Evolutionary conservation across 1,140 invertebrate genomes (phyloP).

Genomic region (Watersipora subatra): DNA sequence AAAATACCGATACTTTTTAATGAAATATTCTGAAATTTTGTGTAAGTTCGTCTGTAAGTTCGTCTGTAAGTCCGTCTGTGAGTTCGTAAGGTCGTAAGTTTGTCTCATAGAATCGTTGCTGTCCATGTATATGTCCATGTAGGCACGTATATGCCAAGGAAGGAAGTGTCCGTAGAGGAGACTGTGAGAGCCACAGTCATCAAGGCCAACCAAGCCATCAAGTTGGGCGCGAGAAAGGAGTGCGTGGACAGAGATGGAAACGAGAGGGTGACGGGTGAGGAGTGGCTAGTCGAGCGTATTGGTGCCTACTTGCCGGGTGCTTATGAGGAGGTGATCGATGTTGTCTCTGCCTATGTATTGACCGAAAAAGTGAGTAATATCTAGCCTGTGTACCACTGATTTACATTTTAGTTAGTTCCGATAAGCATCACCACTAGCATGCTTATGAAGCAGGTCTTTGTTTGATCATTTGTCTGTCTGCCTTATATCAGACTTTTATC

Average conservation of each 20-base stretch:
- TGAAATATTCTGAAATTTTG: too few species aligned
- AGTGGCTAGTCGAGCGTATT: conserved; percentile 43
- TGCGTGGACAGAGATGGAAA: conserved; percentile 40
- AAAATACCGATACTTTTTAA: too few species aligned
- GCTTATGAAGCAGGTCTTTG: neutral
- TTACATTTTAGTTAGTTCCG: too few species aligned
- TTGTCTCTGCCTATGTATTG: conserved; percentile 42
- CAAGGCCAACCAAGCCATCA: conserved; percentile 42
- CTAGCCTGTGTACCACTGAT: too few species aligned
- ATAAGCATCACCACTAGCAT: too few species aligned
- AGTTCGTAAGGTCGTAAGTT: too few species aligned
- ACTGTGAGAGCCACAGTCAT: conserved; percentile 39
- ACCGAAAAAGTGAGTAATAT: conserved; percentile 39
- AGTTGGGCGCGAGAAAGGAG: conserved; percentile 40
- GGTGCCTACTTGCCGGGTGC: conserved; percentile 45
- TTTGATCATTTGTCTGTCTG: neutral
- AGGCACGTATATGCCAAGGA: conserved; percentile 44
- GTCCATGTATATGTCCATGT: conserved; percentile 1
- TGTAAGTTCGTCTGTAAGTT: too few species aligned
- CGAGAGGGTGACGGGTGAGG: conserved; percentile 41
- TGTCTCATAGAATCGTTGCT: too few species aligned
- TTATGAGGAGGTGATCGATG: conserved; percentile 44
- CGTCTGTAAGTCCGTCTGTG: too few species aligned
- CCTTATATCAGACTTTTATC: too few species aligned
- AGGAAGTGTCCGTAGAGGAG: conserved; percentile 42